Evolutionary conservation across 2,888 invertebrate species (phyloP).

Genomic region (Hyles lineata): DNA sequence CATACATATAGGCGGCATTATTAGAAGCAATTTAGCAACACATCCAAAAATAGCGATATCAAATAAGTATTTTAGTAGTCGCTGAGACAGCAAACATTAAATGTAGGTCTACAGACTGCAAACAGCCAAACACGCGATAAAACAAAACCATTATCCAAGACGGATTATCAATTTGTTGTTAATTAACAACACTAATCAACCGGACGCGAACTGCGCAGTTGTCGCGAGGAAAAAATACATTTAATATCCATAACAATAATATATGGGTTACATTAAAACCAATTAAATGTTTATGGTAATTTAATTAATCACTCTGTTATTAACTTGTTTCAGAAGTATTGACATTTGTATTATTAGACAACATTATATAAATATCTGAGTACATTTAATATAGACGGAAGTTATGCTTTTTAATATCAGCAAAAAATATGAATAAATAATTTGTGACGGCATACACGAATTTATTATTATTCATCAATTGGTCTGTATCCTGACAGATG

Average conservation of each 20-base stretch:
- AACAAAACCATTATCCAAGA: constrained; percentile 45
- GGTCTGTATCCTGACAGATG: too few species aligned
- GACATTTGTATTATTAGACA: background rate
- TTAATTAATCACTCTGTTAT: background rate
- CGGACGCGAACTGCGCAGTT: constrained; percentile 54
- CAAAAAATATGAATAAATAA: too few species aligned
- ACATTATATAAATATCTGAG: background rate
- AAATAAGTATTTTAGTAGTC: background rate
- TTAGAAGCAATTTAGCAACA: background rate
- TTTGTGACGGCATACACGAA: too few species aligned
- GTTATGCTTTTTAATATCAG: too few species aligned
- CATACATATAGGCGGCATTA: too few species aligned
- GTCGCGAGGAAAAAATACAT: constrained; percentile 48
- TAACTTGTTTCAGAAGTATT: background rate
- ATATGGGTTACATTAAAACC: constrained; percentile 39
- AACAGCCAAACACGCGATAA: constrained; percentile 39
- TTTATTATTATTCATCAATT: too few species aligned
- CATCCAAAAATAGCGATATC: background rate
- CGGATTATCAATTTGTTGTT: constrained; percentile 51
- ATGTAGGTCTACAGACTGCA: constrained; percentile 7
- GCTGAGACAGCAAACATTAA: background rate
- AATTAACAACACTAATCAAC: constrained; percentile 56
- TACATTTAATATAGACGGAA: too few species aligned
- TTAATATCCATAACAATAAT: constrained; percentile 38
- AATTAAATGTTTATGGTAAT: constrained; percentile 36